phyloP scores from a whole-genome alignment of 2,797 vertebrate species.

The Hapalemur alaotrensis region DNA sequence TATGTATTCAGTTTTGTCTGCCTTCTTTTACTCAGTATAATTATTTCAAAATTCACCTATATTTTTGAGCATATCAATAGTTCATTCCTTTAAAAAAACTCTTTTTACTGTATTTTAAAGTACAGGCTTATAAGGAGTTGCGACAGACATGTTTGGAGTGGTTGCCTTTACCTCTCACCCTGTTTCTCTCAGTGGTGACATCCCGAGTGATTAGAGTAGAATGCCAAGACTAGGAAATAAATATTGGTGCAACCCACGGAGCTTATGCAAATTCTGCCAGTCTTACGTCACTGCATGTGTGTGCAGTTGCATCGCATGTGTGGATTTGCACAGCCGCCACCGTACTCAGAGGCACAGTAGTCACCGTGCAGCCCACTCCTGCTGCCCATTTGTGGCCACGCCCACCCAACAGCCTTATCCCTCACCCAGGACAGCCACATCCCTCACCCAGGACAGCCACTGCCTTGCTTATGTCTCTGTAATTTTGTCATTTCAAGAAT shows the following conservation, averaged over 20 bases:
- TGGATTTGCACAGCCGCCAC: neutral
- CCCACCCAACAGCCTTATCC: too few species aligned
- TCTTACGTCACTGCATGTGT: neutral
- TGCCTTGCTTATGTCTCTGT: neutral
- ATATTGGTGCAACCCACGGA: neutral
- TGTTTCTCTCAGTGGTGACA: neutral
- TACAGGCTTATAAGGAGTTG: too few species aligned
- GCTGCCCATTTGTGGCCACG: neutral
- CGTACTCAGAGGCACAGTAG: neutral
- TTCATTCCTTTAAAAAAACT: neutral
- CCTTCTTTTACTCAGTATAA: neutral
- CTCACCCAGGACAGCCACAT: too few species aligned
- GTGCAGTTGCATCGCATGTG: neutral
- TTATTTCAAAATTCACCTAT: neutral
- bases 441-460: too few species aligned
- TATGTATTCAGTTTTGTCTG: neutral
- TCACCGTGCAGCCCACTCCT: neutral
- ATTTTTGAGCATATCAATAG: neutral
- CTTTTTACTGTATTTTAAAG: neutral
- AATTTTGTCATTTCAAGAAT: neutral
- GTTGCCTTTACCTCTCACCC: neutral
- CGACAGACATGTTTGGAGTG: neutral
- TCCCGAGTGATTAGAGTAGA: neutral
- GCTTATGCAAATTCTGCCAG: neutral
- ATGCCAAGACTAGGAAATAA: neutral